These are phyloP conservation scores for Phrynosoma blainvillii DNA, from an alignment of 2,113 vertebrate species.

Conservation along the genomic window DNA sequence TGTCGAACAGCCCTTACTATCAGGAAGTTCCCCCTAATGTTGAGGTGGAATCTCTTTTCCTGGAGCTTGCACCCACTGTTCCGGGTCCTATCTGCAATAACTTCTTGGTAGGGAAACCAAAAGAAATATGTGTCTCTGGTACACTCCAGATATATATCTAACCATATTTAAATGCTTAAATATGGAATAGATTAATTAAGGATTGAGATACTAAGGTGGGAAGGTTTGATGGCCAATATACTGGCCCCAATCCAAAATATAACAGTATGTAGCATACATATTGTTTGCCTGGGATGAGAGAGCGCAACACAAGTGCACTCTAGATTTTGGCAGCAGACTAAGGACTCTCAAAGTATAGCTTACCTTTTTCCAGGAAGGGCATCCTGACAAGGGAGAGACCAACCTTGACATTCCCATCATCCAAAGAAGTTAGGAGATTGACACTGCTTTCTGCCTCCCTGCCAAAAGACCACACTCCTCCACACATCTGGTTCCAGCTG, in stretches of 20 bases:
- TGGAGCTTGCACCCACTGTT: no score
- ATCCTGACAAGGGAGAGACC: no score
- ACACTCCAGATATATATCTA: not conserved
- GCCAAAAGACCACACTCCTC: no score
- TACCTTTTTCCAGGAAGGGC: no score
- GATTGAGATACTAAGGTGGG: not conserved
- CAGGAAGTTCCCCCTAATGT: no score
- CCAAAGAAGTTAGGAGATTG: no score
- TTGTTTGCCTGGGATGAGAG: slow-evolving; percentile 6
- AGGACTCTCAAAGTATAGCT: slow-evolving; percentile 12
- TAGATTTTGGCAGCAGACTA: slow-evolving; percentile 25
- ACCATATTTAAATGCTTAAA: not conserved
- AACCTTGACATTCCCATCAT: no score
- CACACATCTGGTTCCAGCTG: no score
- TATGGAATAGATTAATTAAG: not conserved
- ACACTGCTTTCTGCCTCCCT: no score
- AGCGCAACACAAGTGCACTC: slow-evolving; percentile 20
- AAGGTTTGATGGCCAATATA: no score
- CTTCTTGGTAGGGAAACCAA: not conserved
- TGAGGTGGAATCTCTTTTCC: no score
- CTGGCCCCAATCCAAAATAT: not conserved
- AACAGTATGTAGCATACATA: not conserved
- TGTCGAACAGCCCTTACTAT: no score
- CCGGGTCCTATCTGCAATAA: not conserved
- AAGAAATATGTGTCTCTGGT: not conserved